phyloP scores from a whole-genome alignment of 2,888 invertebrate species.

The Copidosoma aretas region DNA sequence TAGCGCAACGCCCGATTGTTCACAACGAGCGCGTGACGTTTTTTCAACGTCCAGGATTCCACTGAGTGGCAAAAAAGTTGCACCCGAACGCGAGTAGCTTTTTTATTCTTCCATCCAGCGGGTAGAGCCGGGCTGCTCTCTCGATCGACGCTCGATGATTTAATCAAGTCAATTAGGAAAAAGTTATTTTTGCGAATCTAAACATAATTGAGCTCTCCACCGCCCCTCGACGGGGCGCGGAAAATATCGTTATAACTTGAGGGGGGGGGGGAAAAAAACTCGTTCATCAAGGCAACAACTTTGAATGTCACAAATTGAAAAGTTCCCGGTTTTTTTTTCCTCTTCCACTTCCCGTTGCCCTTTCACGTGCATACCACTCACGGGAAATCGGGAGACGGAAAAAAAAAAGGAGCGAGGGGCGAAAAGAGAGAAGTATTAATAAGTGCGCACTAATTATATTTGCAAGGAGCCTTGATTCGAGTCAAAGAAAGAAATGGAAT shows the following conservation, averaged over 20 bases:
- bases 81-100: neutral
- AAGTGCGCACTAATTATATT: constrained; percentile 35
- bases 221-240: neutral
- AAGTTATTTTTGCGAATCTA: constrained; percentile 27
- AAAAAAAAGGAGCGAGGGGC: neutral
- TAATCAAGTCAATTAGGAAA: constrained; percentile 24
- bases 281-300: constrained; percentile 23
- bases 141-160: constrained; percentile 11
- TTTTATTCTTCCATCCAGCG: neutral
- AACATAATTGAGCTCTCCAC: constrained; percentile 24
- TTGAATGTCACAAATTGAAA: constrained; percentile 25
- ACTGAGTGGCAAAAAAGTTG: too few relatives aligned
- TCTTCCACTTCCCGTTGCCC: neutral
- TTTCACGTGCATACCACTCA: too few relatives aligned
- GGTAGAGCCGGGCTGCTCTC: neutral
- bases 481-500: neutral
- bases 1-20: too few relatives aligned
- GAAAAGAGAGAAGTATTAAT: constrained; percentile 11
- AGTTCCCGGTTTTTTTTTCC: neutral
- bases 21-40: too few relatives aligned
- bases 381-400: neutral
- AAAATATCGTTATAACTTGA: constrained; percentile 29
- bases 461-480: constrained; percentile 30
- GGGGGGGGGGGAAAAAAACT: constrained; percentile 12
- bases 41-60: too few relatives aligned